phyloP scores from a whole-genome alignment of 2,888 invertebrate genomes.

The Theristus sp. region DNA sequence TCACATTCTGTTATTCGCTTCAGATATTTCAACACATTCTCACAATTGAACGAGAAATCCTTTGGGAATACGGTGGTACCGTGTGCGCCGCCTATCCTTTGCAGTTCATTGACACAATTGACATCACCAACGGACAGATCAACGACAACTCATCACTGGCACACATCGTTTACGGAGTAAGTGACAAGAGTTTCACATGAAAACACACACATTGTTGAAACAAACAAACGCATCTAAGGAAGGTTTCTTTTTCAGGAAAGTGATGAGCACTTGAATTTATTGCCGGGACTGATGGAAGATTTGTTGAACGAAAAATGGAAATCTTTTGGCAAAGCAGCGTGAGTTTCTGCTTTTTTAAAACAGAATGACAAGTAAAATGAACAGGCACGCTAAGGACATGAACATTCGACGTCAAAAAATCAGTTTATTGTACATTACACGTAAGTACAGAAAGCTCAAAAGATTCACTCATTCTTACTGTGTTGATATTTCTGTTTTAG shows the following conservation, averaged over 20 bases:
- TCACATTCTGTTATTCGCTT: constrained; percentile 2
- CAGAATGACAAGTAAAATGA: too few species aligned
- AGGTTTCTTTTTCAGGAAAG: constrained; percentile 60
- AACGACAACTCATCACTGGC: constrained; percentile 83
- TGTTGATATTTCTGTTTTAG: neutral
- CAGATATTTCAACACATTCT: constrained; percentile 85
- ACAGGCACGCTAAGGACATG: too few species aligned
- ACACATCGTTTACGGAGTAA: constrained; percentile 81
- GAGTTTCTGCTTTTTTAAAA: too few species aligned
- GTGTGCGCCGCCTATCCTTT: constrained; percentile 93
- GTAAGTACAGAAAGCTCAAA: too few species aligned
- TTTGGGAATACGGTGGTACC: constrained; percentile 82
- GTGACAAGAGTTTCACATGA: neutral
- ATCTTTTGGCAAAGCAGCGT: constrained; percentile 68
- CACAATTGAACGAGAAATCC: constrained; percentile 82
- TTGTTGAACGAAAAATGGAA: constrained; percentile 92
- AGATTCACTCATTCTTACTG: too few species aligned
- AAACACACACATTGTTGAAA: neutral
- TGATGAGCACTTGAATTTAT: constrained; percentile 75
- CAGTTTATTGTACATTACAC: too few species aligned
- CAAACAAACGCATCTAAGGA: too few species aligned
- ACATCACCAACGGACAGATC: constrained; percentile 70
- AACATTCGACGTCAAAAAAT: too few species aligned
- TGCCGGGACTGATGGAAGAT: constrained; percentile 83
- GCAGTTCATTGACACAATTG: constrained; percentile 82